These are phyloP conservation scores for Meghimatium bilineatum DNA, from an alignment of 2,888 invertebrate genomes.

Conservation along the genomic window DNA sequence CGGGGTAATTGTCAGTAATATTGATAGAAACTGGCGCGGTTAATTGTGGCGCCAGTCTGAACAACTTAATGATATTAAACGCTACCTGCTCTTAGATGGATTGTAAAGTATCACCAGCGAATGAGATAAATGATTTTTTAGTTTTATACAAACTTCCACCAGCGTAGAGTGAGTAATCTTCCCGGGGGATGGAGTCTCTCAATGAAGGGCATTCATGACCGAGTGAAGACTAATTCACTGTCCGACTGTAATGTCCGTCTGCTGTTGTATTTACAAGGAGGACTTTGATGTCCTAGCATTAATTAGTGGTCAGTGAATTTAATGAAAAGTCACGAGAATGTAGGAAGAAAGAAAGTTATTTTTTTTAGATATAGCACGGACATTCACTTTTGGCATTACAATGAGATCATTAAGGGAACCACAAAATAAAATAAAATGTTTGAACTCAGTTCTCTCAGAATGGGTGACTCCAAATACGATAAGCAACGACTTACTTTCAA, in stretches of 20 bases:
- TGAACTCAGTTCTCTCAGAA: not conserved
- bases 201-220: not conserved
- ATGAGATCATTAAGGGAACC: not conserved
- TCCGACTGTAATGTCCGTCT: not conserved
- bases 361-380: not conserved
- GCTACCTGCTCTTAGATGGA: not conserved
- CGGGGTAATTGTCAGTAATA: not conserved
- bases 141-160: not conserved
- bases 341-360: not conserved
- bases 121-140: not conserved
- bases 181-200: not conserved
- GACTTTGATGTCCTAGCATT: not conserved
- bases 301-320: not conserved
- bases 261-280: not conserved
- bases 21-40: not conserved
- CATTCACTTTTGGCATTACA: not conserved
- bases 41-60: not conserved
- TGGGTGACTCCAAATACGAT: not conserved
- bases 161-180: not conserved
- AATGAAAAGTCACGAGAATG: not conserved
- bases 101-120: not conserved
- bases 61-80: not conserved
- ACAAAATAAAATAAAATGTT: not conserved
- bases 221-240: not conserved
- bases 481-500: not conserved